Evolutionary conservation across 1,140 invertebrate species (phyloP), one percentile per base, ranked within the genome.

Genomic region (Brachystomella parvula): DNA sequence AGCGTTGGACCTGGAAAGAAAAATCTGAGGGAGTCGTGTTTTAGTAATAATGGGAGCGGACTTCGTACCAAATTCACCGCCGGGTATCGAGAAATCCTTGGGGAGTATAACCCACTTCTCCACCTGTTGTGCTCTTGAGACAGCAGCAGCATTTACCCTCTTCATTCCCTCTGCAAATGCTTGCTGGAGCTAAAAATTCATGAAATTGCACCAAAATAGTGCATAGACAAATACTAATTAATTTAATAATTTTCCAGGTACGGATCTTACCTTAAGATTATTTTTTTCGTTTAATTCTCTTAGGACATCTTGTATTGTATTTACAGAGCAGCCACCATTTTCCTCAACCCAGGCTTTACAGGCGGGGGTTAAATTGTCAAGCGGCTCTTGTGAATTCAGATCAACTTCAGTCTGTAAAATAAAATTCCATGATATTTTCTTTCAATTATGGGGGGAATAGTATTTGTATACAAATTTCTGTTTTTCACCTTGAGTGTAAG

Each of bases 31-130:
- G 1, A 64, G 49, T 66, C 59, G 24, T 67, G 24, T 65, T 19
- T 17, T 15, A 62, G 31, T 21, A 30, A 3, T 30, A 62, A 19
- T 39, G 6, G 12, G 21, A 47, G 15, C 30, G 6, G 31, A 21
- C 19, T 28, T 12, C 3, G 26, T 62, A 89, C 89, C 90, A 74
- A 96, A 81, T 83, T 96, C 93, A 69, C 92, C 93, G 29, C 88
- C 90, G 63, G 84, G 80, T 67, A 93, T 80, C 19, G 90, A 92
- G 79, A 96, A 95, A 76, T 96, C 93, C 47, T 81, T 82, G 0
- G 90, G 89, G 65, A 96, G 79, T 67, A 96, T 84, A n/a, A 82
- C 80, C 80, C 93, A 94, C 76, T 96, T 96, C 77, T 94, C 91
- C 61, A 96, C 83, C 76, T 85, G 88, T 75, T 94, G 89, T 62